Evolutionary conservation across 2,113 vertebrate species (phyloP).

Genomic region (Nymphicus hollandicus): DNA sequence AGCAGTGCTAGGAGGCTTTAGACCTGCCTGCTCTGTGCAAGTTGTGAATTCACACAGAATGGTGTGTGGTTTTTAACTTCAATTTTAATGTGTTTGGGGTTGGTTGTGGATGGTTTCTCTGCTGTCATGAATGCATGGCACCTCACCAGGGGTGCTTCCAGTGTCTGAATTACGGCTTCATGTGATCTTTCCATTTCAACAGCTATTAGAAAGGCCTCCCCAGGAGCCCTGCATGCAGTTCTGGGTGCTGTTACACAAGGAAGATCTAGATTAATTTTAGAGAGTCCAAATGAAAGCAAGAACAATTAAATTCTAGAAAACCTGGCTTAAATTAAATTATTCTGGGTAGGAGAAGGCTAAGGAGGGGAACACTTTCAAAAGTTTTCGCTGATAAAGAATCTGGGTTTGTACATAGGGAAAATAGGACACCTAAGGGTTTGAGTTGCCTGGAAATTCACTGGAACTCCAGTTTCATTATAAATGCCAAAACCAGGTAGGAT

Average conservation of each 20-base stretch:
- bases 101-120: neutral
- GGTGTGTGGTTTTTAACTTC: accelerated
- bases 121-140: neutral
- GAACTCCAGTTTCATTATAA: neutral
- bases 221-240: neutral
- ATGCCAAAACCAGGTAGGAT: neutral
- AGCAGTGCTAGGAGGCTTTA: neutral
- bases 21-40: neutral
- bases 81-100: neutral
- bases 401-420: neutral
- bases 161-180: neutral
- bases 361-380: neutral
- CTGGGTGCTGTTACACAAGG: neutral
- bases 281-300: neutral
- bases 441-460: neutral
- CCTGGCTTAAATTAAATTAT: neutral
- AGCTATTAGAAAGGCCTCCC: neutral
- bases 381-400: neutral
- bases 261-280: neutral
- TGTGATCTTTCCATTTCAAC: neutral
- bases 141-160: neutral
- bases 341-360: neutral
- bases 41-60: neutral
- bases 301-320: neutral
- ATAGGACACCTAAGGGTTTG: neutral